These are phyloP conservation scores for Dromaius novaehollandiae DNA, from an alignment of 2,113 vertebrate species.

Conservation along the genomic window DNA sequence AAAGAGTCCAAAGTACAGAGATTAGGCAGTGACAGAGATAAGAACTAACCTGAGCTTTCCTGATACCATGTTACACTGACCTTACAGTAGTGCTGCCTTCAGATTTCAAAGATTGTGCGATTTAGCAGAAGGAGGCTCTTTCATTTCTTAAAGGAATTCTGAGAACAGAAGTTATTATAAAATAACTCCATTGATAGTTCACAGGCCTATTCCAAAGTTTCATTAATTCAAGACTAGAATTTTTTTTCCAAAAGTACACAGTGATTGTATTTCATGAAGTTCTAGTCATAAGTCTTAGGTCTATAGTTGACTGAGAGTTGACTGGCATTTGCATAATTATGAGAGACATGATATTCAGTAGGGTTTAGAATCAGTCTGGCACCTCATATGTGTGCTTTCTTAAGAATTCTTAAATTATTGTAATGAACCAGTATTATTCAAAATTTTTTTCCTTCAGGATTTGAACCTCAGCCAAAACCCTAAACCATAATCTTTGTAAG, in stretches of 20 bases:
- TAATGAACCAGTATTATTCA: slow-evolving; percentile 62
- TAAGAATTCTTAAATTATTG: slow-evolving; percentile 57
- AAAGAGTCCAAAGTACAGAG: neutral
- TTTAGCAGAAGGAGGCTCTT: neutral
- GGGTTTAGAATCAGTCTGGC: slow-evolving; percentile 63
- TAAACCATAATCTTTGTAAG: slow-evolving; percentile 3
- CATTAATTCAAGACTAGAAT: neutral
- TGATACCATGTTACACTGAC: neutral
- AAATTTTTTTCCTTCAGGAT: slow-evolving; percentile 10
- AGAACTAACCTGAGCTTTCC: neutral
- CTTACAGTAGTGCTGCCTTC: neutral
- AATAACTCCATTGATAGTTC: slow-evolving; percentile 23
- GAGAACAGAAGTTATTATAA: neutral
- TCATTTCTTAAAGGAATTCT: neutral
- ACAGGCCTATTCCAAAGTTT: neutral
- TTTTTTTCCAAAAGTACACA: neutral
- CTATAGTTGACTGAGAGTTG: slow-evolving; percentile 24
- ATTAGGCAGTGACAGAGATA: neutral
- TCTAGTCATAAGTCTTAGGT: slow-evolving; percentile 24
- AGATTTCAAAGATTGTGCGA: neutral
- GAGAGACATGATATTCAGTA: slow-evolving; percentile 42
- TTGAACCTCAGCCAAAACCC: slow-evolving; percentile 43
- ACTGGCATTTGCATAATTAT: slow-evolving; percentile 57
- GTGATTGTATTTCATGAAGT: slow-evolving; percentile 36
- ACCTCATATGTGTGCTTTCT: slow-evolving; percentile 60